phyloP scores from a whole-genome alignment of 2,888 invertebrate genomes.

The Syrista parreyssii region DNA sequence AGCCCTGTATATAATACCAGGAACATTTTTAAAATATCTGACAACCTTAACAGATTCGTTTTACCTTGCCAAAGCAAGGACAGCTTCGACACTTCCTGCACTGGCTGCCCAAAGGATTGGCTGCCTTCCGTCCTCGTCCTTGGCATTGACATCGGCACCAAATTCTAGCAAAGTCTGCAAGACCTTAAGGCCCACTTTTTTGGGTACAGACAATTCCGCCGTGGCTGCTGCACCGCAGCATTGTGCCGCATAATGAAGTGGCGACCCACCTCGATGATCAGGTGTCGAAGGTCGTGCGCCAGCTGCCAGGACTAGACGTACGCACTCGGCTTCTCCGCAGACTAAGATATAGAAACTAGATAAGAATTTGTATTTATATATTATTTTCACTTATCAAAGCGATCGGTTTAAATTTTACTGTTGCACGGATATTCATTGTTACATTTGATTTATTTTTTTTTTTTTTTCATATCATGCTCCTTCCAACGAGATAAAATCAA shows the following conservation, averaged over 20 bases:
- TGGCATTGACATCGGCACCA: constrained; percentile 84
- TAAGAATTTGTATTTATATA: background rate
- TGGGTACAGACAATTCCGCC: constrained; percentile 60
- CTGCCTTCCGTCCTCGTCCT: constrained; percentile 92
- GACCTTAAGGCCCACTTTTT: constrained; percentile 80
- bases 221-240: constrained; percentile 87
- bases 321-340: constrained; percentile 91
- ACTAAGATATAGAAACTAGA: constrained; percentile 69
- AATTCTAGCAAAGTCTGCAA: constrained; percentile 81
- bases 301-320: constrained; percentile 84
- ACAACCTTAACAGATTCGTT: constrained; percentile 5
- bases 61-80: constrained; percentile 83
- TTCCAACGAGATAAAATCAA: background rate
- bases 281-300: constrained; percentile 90
- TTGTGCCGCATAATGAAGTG: constrained; percentile 97
- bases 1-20: constrained; percentile 40
- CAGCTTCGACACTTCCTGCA: constrained; percentile 93
- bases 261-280: constrained; percentile 95
- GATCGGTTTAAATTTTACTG: background rate
- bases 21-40: constrained; percentile 1
- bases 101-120: constrained; percentile 98
- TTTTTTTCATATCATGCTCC: background rate
- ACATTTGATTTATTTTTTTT: background rate
- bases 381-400: background rate
- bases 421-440: no score